Evolutionary conservation across 2,113 vertebrate species (phyloP).

Genomic region (Micromys minutus): DNA sequence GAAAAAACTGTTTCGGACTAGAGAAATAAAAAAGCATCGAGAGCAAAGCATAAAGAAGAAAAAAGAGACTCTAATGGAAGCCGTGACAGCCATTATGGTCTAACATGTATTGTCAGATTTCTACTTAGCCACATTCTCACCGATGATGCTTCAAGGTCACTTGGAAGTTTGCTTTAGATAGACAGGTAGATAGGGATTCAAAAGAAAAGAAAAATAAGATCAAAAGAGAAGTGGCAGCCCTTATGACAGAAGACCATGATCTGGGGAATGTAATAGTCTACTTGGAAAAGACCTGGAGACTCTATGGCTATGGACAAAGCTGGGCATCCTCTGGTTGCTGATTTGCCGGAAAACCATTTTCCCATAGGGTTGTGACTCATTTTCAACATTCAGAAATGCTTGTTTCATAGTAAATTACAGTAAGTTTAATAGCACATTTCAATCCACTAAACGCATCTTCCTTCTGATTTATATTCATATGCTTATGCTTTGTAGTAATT

Average conservation of each 20-base stretch:
- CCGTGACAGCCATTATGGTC: slow-evolving; percentile 18
- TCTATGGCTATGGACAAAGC: slow-evolving; percentile 16
- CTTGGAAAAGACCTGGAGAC: neutral
- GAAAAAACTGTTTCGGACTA: slow-evolving; percentile 4
- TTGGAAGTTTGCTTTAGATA: slow-evolving; percentile 40
- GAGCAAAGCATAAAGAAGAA: slow-evolving; percentile 24
- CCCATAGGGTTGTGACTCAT: neutral
- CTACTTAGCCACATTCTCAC: slow-evolving; percentile 35
- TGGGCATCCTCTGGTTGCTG: neutral
- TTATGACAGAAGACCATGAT: slow-evolving; percentile 40
- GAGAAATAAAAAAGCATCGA: neutral
- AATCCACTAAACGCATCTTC: neutral
- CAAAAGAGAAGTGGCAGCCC: slow-evolving; percentile 30
- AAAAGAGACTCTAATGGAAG: slow-evolving; percentile 50
- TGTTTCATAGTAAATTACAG: slow-evolving; percentile 19
- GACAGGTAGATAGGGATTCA: slow-evolving; percentile 8
- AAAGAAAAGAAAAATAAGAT: slow-evolving; percentile 41
- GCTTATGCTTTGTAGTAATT: neutral
- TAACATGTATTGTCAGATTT: slow-evolving; percentile 50
- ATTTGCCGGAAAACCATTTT: neutral
- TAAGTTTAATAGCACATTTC: neutral
- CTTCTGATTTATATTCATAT: neutral
- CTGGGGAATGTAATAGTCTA: neutral
- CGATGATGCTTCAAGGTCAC: slow-evolving; percentile 48
- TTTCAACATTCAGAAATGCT: neutral